Evolutionary conservation across 2,113 vertebrate genomes (phyloP).

Genomic region (Micronycteris hirsuta): DNA sequence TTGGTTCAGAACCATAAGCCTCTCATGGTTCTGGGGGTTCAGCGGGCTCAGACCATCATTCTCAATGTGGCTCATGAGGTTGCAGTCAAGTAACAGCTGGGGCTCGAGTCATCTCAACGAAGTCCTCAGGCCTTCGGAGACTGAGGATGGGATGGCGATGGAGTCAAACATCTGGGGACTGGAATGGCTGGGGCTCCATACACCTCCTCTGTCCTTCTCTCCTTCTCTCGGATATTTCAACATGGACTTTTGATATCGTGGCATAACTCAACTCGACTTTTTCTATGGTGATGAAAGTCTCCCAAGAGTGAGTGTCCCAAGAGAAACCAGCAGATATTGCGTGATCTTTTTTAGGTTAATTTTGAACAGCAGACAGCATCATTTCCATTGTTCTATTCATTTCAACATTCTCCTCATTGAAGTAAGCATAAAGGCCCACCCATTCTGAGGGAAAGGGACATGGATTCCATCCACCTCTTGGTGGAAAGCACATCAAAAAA

Average conservation of each 20-base stretch:
- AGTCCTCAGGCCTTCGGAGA: background rate
- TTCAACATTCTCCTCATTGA: background rate
- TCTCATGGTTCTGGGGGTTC: background rate
- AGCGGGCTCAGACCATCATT: background rate
- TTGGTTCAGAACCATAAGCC: too few species aligned
- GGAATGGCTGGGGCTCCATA: background rate
- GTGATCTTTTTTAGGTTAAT: background rate
- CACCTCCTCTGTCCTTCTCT: fast-evolving
- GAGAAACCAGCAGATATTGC: background rate
- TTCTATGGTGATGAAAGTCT: background rate
- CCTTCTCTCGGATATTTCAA: background rate
- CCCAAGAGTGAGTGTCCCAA: background rate
- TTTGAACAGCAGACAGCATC: background rate
- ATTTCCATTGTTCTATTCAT: background rate
- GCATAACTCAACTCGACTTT: background rate
- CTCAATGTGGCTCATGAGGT: background rate
- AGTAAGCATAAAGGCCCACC: background rate
- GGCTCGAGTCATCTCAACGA: background rate
- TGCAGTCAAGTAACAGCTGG: background rate
- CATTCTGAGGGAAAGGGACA: background rate
- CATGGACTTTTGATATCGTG: background rate
- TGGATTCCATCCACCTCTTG: background rate
- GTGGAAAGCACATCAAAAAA: background rate
- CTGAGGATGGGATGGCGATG: background rate
- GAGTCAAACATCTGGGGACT: background rate